Evolutionary conservation across 2,888 invertebrate species (phyloP), one percentile per base, ranked within the genome.

Genomic region (Apeira syringaria): DNA sequence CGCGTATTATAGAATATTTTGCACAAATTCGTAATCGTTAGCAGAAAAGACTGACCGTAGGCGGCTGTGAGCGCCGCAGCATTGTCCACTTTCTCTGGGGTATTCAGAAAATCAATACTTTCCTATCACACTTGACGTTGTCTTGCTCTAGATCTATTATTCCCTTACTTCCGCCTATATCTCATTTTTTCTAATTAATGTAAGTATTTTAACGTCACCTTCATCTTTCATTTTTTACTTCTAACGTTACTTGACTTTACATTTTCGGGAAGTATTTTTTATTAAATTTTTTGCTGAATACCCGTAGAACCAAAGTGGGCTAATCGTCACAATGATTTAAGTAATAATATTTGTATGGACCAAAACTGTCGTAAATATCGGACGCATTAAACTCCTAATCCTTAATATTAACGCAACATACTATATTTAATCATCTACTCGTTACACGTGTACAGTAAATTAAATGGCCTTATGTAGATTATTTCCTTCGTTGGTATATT

Each of bases 401-500:
- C 72, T 75, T 85, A 84, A 83, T 83, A 78, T 83, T 81, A 84
- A 82, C 78, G 74, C 79, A 74, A 74, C 77, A 82, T 83, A 82
- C 85, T 84, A 80, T 84, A 77, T 79, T 73, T 81, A 80, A 80
- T 86, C 86, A 86, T 87, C 85, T 86, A 82, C 74, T 87, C 76
- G 83, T 87, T 86, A 86, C 75, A 84, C 75, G 72, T 89, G 89
- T 89, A 89, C 88, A 87, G 86, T 87, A 78, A 82, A 76, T 79
- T 81, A 80, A 83, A 89, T 87, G 88, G 89, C 89, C 89, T 89
- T 89, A 88, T 84, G 85, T 88, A 84, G 80, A 82, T 84, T 81
- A 79, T 85, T 87, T 85, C 75, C 68, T 75, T 69, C 58, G 74
- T 84, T 80, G 66, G 61, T 73, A 70, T 70, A 55, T 61, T 75